phyloP scores from a whole-genome alignment of 2,797 vertebrate genomes.

The Tragelaphus oryx region DNA sequence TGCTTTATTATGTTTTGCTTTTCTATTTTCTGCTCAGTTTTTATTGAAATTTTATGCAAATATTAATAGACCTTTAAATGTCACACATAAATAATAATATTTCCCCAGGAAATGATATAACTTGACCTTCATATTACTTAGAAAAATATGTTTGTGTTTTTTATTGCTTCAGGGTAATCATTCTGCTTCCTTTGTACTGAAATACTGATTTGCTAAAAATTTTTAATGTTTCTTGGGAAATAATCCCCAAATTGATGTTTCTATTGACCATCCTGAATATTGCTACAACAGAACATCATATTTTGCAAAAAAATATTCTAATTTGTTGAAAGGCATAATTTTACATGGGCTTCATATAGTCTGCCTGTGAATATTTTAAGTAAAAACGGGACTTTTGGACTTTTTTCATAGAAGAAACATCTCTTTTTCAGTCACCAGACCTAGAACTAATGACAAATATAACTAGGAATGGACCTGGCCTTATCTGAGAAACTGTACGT shows the following conservation, averaged over 20 bases:
- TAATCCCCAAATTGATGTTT: neutral
- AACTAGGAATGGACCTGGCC: neutral
- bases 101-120: neutral
- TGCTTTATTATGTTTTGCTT: neutral
- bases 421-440: neutral
- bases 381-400: neutral
- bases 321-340: neutral
- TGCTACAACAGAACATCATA: neutral
- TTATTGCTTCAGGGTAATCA: neutral
- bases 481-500: neutral
- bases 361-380: neutral
- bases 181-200: neutral
- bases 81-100: neutral
- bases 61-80: neutral
- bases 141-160: neutral
- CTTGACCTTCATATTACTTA: neutral
- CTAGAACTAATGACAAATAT: neutral
- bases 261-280: neutral
- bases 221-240: neutral
- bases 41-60: constrained; percentile 27
- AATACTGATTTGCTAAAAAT: neutral
- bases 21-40: neutral
- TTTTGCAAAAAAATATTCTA: neutral
- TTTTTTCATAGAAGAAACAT: neutral
- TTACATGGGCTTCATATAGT: neutral